Evolutionary conservation across 2,113 vertebrate species (phyloP).

Genomic region (Brachypteracias leptosomus): DNA sequence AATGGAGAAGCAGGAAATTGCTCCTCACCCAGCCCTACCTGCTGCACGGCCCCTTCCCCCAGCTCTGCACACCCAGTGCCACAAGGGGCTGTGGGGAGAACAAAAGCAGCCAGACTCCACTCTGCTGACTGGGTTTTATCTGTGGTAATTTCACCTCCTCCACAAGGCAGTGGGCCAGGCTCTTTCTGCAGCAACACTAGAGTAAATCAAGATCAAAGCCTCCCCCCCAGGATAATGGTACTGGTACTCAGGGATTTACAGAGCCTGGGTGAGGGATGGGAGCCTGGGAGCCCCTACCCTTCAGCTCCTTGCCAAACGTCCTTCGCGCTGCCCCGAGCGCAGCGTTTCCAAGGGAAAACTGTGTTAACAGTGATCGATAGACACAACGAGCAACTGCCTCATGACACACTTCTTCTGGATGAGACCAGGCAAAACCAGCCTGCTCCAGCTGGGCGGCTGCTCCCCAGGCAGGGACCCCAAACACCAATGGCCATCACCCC

Average conservation of each 20-base stretch:
- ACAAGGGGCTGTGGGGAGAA: constrained; percentile 20
- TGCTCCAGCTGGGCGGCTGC: background rate
- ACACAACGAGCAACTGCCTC: background rate
- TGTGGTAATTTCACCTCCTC: constrained; percentile 34
- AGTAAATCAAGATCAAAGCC: constrained; percentile 39
- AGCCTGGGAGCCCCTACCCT: background rate
- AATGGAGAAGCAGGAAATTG: constrained; percentile 40
- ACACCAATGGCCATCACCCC: fast-evolving
- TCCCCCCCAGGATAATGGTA: background rate
- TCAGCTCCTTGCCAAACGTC: background rate
- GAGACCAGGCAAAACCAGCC: background rate
- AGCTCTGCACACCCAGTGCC: background rate
- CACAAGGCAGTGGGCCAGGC: constrained; percentile 38
- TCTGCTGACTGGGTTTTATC: constrained; percentile 40
- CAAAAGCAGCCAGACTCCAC: constrained; percentile 28
- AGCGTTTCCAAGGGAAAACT: background rate
- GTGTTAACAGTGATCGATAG: background rate
- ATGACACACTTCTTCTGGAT: background rate
- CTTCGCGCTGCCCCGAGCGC: background rate
- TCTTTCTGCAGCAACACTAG: background rate
- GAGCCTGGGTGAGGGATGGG: background rate
- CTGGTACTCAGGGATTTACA: constrained; percentile 18
- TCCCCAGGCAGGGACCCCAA: fast-evolving
- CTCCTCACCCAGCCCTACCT: background rate
- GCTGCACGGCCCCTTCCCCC: background rate